Base-by-base conservation (phyloP, 2,797 vertebrate genomes). In the Chrosomus eos region DNA sequence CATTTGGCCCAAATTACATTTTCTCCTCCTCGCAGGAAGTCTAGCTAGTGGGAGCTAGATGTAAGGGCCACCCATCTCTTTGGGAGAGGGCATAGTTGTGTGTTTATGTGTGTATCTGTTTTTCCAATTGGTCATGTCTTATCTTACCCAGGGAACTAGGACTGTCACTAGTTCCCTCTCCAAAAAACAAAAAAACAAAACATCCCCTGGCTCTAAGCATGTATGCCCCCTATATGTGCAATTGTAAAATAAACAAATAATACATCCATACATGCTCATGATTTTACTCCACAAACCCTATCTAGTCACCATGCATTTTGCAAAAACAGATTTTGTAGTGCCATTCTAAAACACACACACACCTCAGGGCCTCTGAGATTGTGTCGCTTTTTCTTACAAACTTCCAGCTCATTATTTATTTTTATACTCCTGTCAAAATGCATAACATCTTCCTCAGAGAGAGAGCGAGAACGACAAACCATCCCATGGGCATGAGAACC, bases 361-460 rank as follows among this genome's bases (percentile, higher is more conserved):
- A 53, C 74, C 53, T 7, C 36, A 77, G 66, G 55, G 75, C 73
- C 72, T 62, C 26, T 33, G 78, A 70, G 78, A 81, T 31, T 21
- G 36, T 36, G 28, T 66, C 75, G 28, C 53, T 78, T 87, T 81
- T 70, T 85, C 38, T 64, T 78, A 81, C 83, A 77, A 82, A 81
- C 73, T 79, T 87, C 53, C 51, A 71, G 51, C 64, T 82, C 67
- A 66, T 87, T 85, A 72, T 85, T 87, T 82, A 73, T 87, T 87
- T 87, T 85, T 82, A 82, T 85, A 85, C 78, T 74, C 36, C 76
- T 85, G 83, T 85, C 86, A 85, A 80, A 77, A 73, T 48, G 36
- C 66, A 82, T 77, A 77, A 82, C 72, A 62, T 85, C 74, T 78
- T 87, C 78, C 79, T 87, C 73, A 23, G 74, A 82, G 79, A 81